Percentiles rank a stretch among this genome's conserved stretches.
Conservation (phyloP, 2,797 vertebrate species). For the Myotis myotis region DNA sequence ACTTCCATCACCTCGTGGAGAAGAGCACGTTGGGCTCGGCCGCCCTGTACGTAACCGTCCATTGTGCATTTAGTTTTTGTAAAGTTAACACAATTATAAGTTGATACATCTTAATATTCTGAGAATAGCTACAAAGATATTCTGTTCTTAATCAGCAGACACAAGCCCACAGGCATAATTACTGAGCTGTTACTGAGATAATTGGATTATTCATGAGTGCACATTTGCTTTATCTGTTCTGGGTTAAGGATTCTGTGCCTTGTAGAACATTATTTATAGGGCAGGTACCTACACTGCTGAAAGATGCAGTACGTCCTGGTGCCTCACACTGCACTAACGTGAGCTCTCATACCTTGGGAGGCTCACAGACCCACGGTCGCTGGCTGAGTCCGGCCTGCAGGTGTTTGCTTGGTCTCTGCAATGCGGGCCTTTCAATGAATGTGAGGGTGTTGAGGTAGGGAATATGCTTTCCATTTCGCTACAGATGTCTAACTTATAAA, state of each 20-base stretch:
- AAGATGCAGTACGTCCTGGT: rapidly evolving
- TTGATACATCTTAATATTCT: neutral
- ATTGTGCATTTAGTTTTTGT: neutral
- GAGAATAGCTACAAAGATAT: neutral
- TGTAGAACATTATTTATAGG: neutral
- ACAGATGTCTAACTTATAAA: neutral
- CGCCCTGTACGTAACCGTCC: conserved; percentile 84
- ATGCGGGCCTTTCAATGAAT: neutral
- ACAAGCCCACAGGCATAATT: neutral
- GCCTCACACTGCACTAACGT: rapidly evolving
- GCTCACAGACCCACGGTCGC: neutral
- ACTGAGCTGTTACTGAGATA: neutral
- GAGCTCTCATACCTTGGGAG: neutral
- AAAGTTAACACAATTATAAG: neutral
- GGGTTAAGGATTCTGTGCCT: neutral
- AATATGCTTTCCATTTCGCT: neutral
- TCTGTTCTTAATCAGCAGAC: neutral
- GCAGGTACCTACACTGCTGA: neutral
- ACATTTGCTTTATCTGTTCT: neutral
- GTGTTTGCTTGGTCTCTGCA: neutral
- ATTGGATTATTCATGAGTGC: neutral
- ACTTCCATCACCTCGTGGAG: conserved; percentile 92
- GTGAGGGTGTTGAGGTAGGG: neutral
- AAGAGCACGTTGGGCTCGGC: conserved; percentile 89
- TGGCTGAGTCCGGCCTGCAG: neutral